Evolutionary conservation across 2,113 vertebrate species (phyloP).

Genomic region (Odocoileus virginianus): DNA sequence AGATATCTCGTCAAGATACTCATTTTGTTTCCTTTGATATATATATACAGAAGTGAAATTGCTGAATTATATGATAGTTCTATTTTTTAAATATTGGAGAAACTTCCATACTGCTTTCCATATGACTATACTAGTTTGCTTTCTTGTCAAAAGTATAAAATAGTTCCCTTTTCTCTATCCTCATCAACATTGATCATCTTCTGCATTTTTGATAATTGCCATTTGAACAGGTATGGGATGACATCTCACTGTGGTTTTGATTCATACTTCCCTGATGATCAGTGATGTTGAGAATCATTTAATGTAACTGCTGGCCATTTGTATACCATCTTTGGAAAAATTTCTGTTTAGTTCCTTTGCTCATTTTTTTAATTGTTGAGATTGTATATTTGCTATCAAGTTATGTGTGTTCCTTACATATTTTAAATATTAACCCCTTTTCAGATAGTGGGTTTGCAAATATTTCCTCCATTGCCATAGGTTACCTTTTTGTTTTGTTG

Average conservation of each 20-base stretch:
- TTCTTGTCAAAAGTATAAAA: background rate
- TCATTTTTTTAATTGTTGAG: background rate
- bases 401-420: background rate
- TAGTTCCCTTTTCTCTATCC: background rate
- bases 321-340: background rate
- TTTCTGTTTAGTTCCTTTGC: background rate
- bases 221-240: background rate
- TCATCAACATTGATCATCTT: background rate
- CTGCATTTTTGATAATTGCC: background rate
- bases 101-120: background rate
- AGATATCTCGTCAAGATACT: background rate
- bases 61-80: background rate
- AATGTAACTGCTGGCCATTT: background rate
- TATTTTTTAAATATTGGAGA: background rate
- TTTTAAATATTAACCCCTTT: background rate
- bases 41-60: background rate
- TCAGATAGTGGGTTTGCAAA: background rate
- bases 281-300: background rate
- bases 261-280: background rate
- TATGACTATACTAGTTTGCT: background rate
- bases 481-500: background rate
- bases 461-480: background rate
- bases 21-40: background rate
- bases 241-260: background rate
- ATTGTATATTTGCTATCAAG: background rate